Evolutionary conservation across 2,113 vertebrate genomes (phyloP).

Genomic region (Python bivittatus): DNA sequence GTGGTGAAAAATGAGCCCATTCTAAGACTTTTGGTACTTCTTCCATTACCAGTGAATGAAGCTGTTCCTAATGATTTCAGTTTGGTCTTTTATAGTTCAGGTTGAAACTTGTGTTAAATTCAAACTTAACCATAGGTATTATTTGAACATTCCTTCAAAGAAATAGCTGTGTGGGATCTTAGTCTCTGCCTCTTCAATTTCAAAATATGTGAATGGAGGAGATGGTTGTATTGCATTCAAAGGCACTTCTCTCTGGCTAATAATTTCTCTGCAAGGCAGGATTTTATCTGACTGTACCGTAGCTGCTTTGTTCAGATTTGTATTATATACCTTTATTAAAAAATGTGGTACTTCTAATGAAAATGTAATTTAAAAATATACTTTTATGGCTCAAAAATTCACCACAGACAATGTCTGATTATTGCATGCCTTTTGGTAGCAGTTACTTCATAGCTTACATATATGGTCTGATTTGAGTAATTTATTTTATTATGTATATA

Average conservation of each 20-base stretch:
- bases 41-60: background rate
- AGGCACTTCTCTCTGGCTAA: slow-evolving; percentile 63
- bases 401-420: background rate
- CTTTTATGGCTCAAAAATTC: background rate
- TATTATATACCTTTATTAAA: slow-evolving; percentile 55
- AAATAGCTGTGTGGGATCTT: slow-evolving; percentile 36
- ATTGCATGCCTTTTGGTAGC: background rate
- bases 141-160: background rate
- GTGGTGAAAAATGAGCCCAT: background rate
- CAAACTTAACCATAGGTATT: background rate
- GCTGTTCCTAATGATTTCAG: background rate
- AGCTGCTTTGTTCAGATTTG: slow-evolving; percentile 54
- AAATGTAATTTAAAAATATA: slow-evolving; percentile 39
- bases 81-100: background rate
- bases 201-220: slow-evolving; percentile 53
- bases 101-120: background rate
- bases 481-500: background rate
- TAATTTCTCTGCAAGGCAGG: slow-evolving; percentile 64
- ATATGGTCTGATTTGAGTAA: background rate
- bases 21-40: background rate
- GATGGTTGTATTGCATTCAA: slow-evolving; percentile 62
- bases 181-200: slow-evolving; percentile 61
- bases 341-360: slow-evolving; percentile 53
- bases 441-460: background rate
- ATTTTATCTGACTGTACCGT: slow-evolving; percentile 52